Conservation (phyloP, 2,797 vertebrate species). For the Sebastes wilsoni region DNA sequence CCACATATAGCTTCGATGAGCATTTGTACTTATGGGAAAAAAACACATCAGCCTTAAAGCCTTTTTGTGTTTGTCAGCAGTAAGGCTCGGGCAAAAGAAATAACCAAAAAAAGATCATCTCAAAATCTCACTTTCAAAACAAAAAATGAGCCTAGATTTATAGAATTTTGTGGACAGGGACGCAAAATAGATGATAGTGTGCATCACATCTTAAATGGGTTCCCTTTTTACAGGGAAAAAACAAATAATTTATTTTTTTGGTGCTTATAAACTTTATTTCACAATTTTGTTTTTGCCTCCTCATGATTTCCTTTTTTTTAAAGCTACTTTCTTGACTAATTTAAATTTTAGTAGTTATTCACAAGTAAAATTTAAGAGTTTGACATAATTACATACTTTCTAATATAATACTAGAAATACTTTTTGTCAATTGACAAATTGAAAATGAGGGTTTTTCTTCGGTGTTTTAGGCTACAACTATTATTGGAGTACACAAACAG, state of each 20-base stretch:
- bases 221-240: not conserved
- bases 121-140: not conserved
- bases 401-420: not conserved
- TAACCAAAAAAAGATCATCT: not conserved
- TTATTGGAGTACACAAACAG: not conserved
- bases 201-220: not conserved
- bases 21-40: not conserved
- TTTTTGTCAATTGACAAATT: not conserved
- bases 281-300: not conserved
- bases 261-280: not conserved
- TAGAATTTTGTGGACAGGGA: not conserved
- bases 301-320: not conserved
- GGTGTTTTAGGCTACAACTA: not conserved
- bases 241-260: not conserved
- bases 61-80: not conserved
- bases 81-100: not conserved
- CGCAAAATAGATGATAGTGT: not conserved
- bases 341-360: not conserved
- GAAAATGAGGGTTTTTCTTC: not conserved
- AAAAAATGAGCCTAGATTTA: not conserved
- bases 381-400: not conserved
- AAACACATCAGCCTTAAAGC: not conserved
- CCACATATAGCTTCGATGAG: not conserved
- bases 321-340: not conserved
- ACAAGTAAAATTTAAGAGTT: not conserved